phyloP scores from a whole-genome alignment of 2,797 vertebrate species.

The Hipposideros larvatus region DNA sequence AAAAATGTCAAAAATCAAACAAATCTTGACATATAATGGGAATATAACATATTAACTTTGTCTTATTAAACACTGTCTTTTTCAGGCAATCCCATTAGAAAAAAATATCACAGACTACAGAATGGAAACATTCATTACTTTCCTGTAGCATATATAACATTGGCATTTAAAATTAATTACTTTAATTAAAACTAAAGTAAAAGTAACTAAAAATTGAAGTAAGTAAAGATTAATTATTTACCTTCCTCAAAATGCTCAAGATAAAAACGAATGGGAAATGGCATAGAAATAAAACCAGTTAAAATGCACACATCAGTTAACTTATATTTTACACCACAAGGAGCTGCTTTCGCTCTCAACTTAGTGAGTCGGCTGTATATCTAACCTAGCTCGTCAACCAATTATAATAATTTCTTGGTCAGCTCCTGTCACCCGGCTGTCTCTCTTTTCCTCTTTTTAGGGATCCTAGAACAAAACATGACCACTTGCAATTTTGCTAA shows the following conservation, averaged over 20 bases:
- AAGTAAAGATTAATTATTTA: constrained; percentile 42
- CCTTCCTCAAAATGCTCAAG: background rate
- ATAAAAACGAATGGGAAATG: constrained; percentile 7
- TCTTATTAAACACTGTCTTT: background rate
- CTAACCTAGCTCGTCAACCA: background rate
- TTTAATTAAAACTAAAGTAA: background rate
- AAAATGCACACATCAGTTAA: background rate
- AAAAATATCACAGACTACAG: background rate
- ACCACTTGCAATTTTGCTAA: background rate
- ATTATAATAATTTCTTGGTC: background rate
- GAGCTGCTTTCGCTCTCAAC: background rate
- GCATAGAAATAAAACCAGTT: background rate
- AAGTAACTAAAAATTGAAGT: background rate
- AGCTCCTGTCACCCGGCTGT: background rate
- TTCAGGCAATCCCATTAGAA: background rate
- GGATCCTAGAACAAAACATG: background rate
- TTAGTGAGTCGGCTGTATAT: background rate
- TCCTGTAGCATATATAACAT: background rate
- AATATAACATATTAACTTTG: background rate
- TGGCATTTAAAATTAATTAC: constrained; percentile 42
- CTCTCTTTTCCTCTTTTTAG: background rate
- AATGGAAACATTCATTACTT: constrained; percentile 32
- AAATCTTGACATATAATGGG: background rate
- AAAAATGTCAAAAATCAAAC: constrained; percentile 6
- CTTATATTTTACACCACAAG: background rate